Conservation (phyloP, 2,113 vertebrate genomes). For the Balaenoptera acutorostrata region DNA sequence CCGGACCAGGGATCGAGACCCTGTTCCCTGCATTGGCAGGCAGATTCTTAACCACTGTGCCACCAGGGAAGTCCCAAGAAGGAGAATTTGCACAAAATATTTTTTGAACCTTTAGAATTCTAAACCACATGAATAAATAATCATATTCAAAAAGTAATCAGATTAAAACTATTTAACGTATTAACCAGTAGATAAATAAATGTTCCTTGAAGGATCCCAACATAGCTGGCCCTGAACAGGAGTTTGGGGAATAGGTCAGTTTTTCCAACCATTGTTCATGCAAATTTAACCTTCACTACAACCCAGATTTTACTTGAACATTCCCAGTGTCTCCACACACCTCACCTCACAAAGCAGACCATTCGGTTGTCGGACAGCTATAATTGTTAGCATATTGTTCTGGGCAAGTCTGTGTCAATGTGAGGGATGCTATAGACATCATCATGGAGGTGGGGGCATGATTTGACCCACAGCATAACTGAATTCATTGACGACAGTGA, state of each 20-base stretch:
- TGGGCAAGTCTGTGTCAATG: neutral
- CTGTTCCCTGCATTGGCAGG: too few species aligned
- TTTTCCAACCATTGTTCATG: neutral
- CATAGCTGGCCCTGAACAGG: neutral
- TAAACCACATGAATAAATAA: neutral
- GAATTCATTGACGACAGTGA: neutral
- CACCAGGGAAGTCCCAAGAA: neutral
- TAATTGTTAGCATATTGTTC: neutral
- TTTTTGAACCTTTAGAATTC: neutral
- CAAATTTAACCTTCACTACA: neutral
- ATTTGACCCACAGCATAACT: neutral
- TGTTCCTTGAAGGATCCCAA: neutral
- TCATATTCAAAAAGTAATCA: neutral
- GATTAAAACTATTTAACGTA: neutral
- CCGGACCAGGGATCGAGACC: too few species aligned
- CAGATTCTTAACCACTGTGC: too few species aligned
- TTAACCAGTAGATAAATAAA: neutral
- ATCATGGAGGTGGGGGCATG: neutral
- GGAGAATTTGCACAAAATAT: neutral
- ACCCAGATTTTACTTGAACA: neutral
- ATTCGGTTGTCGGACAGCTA: neutral
- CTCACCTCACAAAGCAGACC: neutral
- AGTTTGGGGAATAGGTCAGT: neutral
- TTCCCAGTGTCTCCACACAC: neutral
- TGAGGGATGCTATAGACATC: neutral